Percentiles rank a stretch among this genome's conserved stretches.
Evolutionary conservation across 2,113 vertebrate species (phyloP).

Genomic region (Plectropomus leopardus): DNA sequence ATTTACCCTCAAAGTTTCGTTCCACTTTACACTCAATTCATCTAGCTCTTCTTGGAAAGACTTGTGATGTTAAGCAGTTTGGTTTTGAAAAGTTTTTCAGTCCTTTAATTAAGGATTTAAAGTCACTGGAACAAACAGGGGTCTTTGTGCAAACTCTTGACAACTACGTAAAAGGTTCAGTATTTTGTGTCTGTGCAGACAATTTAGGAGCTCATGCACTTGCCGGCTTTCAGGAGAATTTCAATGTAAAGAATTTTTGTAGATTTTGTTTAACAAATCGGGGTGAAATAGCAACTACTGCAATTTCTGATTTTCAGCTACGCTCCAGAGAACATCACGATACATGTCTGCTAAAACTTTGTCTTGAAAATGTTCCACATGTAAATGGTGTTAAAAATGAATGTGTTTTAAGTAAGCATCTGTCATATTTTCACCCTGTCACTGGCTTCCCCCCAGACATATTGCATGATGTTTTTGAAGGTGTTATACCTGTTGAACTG

Average conservation of each 20-base stretch:
- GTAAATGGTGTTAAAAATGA: background rate
- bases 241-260: background rate
- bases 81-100: background rate
- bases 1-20: slow-evolving; percentile 10
- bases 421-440: background rate
- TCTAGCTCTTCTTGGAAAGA: slow-evolving; percentile 6
- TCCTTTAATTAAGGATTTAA: slow-evolving; percentile 3
- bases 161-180: background rate
- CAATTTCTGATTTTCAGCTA: background rate
- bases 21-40: slow-evolving; percentile 10
- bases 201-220: background rate
- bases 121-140: background rate
- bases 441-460: background rate
- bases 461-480: slow-evolving; percentile 5
- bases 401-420: background rate
- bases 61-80: slow-evolving; percentile 7
- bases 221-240: background rate
- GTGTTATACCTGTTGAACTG: background rate
- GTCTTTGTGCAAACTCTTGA: background rate
- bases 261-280: background rate
- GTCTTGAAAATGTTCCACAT: background rate
- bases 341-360: background rate
- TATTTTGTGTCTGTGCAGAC: background rate
- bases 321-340: background rate
- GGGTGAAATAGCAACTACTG: background rate